Evolutionary conservation across 2,888 invertebrate species (phyloP), one percentile per base, ranked within the genome.

Genomic region (Tridacna gigas): DNA sequence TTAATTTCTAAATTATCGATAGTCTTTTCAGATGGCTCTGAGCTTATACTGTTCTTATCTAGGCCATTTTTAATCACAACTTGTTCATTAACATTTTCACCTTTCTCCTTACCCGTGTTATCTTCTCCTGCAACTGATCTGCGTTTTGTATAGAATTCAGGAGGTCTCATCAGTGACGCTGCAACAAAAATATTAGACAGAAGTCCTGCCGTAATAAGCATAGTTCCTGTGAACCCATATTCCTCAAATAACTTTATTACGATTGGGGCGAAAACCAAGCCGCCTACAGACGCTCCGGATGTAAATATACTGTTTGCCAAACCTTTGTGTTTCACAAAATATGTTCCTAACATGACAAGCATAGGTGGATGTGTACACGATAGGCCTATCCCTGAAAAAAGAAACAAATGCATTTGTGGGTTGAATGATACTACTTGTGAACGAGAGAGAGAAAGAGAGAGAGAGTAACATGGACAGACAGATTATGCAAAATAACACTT

Each of bases 191-290:
- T 83, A 47, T 83, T 75, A n/a, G 73, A 18, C 4, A 63, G 25
- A 25, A 83, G 48, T 11, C 79, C 82, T 4, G 82, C 66, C 2
- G 75, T 76, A 11, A 83, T 71, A 15, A 83, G 45, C 79, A 83
- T n/a, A 3, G 82, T 79, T 25, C 82, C 79, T 20, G 82, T 76
- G 67, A 76, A 83, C 11, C 82, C 82, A 25, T 79, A 79, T 25
- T 61, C 67, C 61, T 79, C 79, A 47, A 83, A 83, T 28, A 83
- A 26, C 18, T 63, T 56, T 12, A 79, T 79, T 28, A 79, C 75
- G 5, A 83, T 69, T 0, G 82, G 82, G 48, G 76, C 82, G 28
- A 83, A 83, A 0, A 79, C 61, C 63, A 83, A 79, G n/a, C 75
- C 69, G 22, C 82, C 82, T 11, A 76, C n/a, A 18, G 67, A 78